Percentiles rank a stretch among this genome's conserved stretches.
phyloP scores from a whole-genome alignment of 1,140 invertebrate species.

The Helicoverpa zea region DNA sequence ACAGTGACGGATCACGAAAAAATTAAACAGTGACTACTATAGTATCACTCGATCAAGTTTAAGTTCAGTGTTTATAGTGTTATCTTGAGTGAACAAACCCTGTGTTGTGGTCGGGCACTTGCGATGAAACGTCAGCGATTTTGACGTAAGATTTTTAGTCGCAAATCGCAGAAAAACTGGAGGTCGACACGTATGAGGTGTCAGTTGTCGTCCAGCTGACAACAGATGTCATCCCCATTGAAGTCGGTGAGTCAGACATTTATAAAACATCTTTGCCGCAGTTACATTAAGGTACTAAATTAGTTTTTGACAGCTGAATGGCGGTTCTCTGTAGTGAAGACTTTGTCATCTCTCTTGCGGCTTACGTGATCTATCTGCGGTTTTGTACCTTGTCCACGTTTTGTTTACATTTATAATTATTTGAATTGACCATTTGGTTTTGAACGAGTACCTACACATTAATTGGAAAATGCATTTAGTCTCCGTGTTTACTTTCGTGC shows the following conservation, averaged over 20 bases:
- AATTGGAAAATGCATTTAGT: too few relatives aligned
- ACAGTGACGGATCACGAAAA: slow-evolving; percentile 42
- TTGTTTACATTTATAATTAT: slow-evolving; percentile 24
- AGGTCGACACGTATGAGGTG: slow-evolving; percentile 84
- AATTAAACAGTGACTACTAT: slow-evolving; percentile 35
- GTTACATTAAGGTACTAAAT: neutral
- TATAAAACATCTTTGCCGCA: neutral
- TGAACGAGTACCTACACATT: neutral
- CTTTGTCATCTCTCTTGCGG: neutral
- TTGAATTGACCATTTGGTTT: slow-evolving; percentile 11
- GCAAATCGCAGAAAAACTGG: slow-evolving; percentile 78
- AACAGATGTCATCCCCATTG: slow-evolving; percentile 85
- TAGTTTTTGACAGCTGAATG: slow-evolving; percentile 5
- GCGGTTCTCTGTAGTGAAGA: neutral
- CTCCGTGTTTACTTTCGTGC: too few relatives aligned
- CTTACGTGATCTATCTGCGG: slow-evolving; percentile 28
- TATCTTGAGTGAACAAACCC: neutral
- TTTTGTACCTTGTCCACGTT: slow-evolving; percentile 15
- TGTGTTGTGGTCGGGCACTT: slow-evolving; percentile 1
- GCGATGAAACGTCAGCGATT: slow-evolving; percentile 42
- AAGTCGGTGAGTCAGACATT: slow-evolving; percentile 76
- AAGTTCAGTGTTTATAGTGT: slow-evolving; percentile 28
- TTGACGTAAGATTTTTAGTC: slow-evolving; percentile 45
- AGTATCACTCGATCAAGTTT: slow-evolving; percentile 40
- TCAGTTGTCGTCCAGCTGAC: slow-evolving; percentile 86